These are phyloP conservation scores for Chrysopa pallens DNA, from an alignment of 1,140 invertebrate species.

Conservation along the genomic window DNA sequence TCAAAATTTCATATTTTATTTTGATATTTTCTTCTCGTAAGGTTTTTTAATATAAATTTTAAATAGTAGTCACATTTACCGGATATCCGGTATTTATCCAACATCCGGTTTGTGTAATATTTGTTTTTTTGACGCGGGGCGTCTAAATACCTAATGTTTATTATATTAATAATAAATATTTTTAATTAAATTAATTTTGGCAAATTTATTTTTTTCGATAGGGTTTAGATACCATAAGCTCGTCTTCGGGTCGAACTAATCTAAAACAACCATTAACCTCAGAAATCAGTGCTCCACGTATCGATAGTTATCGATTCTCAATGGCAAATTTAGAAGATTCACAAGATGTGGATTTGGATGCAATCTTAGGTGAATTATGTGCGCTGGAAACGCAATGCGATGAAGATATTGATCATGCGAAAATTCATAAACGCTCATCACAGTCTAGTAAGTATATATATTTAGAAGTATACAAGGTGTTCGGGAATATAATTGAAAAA, in stretches of 20 bases:
- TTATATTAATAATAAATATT: too few species aligned
- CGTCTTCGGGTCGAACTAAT: slow-evolving; percentile 17
- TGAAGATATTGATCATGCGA: slow-evolving; percentile 31
- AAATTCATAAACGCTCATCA: slow-evolving; percentile 25
- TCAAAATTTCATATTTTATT: background rate
- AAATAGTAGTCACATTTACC: too few species aligned
- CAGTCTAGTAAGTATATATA: slow-evolving; percentile 12
- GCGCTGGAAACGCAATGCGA: slow-evolving; percentile 72
- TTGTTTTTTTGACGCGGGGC: too few species aligned
- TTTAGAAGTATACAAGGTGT: background rate
- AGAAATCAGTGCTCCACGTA: slow-evolving; percentile 46
- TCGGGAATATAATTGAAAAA: too few species aligned
- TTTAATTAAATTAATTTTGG: background rate
- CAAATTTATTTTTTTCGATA: slow-evolving; percentile 24
- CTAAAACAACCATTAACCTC: slow-evolving; percentile 32
- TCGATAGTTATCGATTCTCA: slow-evolving; percentile 76
- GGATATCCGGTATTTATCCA: too few species aligned
- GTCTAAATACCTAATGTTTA: too few species aligned
- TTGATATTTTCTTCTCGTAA: too few species aligned
- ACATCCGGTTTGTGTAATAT: too few species aligned
- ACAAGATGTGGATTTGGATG: slow-evolving; percentile 88
- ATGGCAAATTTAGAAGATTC: slow-evolving; percentile 89
- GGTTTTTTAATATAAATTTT: too few species aligned
- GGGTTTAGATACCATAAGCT: slow-evolving; percentile 41
- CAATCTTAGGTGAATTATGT: slow-evolving; percentile 84